Evolutionary conservation across 2,888 invertebrate genomes (phyloP), one percentile per base, ranked within the genome.

Genomic region (Xylocampa areola): DNA sequence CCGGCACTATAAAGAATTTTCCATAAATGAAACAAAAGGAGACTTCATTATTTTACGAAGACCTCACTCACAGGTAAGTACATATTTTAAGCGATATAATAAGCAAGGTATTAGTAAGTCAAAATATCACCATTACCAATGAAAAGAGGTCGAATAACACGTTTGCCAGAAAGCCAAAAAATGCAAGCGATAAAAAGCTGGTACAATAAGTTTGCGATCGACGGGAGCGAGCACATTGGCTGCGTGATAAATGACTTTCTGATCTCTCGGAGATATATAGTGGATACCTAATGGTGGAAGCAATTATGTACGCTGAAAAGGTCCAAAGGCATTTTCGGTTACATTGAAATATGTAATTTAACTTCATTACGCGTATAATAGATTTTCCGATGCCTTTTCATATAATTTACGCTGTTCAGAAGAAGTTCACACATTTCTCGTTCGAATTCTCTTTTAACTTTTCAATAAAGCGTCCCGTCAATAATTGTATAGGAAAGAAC

Each of bases 171-270:
- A 21, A 21, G 35, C 17, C 70, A 60, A 54, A 40, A 36, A 59
- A 40, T 39, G 40, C 33, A 52, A 57, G 44, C 41, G 51, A 44
- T 51, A 57, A 60, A 71, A 60, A 57, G 53, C 51, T 49, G 14
- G 29, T 47, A 63, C 48, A 60, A 55, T 60, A 71, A 72, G 68
- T 55, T 67, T 39, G 37, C 35, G 53, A 68, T 58, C 23, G 57
- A 59, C 59, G 32, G 30, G 13, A 51, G 49, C 39, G 29, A 48
- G 51, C 65, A 69, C 69, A 76, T 75, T 73, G 70, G 59, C 40
- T 65, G 44, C 40, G 71, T 82, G 82, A 82, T 82, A 79, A 84
- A 85, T 81, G 76, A 71, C 49, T 80, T 80, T 79, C 65, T 70
- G 79, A 85, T 85, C 79, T 76, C 55, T 25, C 47, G 51, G 60